Evolutionary conservation across 2,113 vertebrate species (phyloP).

Genomic region (Rattus norvegicus): DNA sequence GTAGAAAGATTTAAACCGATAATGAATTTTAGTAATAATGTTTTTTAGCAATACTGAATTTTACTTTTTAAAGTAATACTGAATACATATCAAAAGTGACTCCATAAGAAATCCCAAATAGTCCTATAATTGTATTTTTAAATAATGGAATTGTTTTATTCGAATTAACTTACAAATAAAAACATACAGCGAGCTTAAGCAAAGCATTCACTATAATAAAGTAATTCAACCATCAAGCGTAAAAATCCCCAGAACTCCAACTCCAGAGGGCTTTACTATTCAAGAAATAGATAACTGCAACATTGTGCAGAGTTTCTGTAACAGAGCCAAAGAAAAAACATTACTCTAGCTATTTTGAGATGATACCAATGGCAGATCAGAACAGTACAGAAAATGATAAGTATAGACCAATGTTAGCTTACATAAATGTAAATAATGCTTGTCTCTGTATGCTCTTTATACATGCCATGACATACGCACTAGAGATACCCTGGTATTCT

Average conservation of each 20-base stretch:
- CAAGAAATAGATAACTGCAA: not conserved
- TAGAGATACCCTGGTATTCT: not conserved
- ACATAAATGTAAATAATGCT: not conserved
- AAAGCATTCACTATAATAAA: not conserved
- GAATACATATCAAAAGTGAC: not conserved
- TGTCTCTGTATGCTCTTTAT: not conserved
- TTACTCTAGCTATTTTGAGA: conserved; percentile 12
- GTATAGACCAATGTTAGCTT: not conserved
- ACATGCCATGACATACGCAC: not conserved
- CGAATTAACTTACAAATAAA: not conserved
- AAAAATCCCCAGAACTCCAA: conserved; percentile 12
- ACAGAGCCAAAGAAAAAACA: not conserved
- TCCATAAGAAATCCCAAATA: conserved; percentile 26
- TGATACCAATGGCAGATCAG: not conserved
- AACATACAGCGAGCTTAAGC: not conserved
- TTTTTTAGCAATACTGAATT: not conserved
- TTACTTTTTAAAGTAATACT: not conserved
- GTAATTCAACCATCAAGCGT: not conserved
- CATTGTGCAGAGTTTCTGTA: not conserved
- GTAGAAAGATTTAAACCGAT: conserved; percentile 18
- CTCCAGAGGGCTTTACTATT: not conserved
- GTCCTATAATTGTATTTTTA: not conserved
- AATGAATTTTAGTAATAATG: not conserved
- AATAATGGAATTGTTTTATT: not conserved
- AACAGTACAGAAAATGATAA: not conserved